Evolutionary conservation across 2,113 vertebrate genomes (phyloP).

Genomic region (Emydocephalus ijimae): DNA sequence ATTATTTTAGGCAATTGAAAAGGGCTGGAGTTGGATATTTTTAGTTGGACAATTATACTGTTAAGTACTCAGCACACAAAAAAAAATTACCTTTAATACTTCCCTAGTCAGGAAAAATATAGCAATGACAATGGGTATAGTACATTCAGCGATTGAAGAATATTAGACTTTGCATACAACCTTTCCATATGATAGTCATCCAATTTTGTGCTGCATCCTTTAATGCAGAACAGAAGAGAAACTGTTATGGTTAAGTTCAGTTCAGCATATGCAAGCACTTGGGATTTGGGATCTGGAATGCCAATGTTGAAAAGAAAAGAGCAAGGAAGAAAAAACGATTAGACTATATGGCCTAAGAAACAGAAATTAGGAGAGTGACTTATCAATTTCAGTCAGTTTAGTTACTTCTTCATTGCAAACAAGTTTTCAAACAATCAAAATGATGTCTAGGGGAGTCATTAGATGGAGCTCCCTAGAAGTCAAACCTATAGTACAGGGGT

Average conservation of each 20-base stretch:
- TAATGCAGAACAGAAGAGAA: neutral
- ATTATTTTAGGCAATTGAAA: neutral
- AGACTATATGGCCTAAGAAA: neutral
- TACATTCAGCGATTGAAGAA: neutral
- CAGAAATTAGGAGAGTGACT: neutral
- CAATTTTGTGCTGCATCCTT: neutral
- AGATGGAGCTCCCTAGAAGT: neutral
- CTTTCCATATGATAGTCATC: neutral
- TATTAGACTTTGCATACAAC: neutral
- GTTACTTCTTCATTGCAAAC: neutral
- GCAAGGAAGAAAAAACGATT: neutral
- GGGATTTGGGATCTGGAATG: neutral
- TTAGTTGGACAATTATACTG: neutral
- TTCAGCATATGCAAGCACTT: neutral
- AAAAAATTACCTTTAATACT: neutral
- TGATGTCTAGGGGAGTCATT: neutral
- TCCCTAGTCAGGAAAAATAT: neutral
- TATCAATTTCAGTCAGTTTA: neutral
- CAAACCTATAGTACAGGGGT: neutral
- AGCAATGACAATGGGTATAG: neutral
- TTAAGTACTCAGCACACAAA: neutral
- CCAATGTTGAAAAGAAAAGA: neutral
- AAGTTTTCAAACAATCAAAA: neutral
- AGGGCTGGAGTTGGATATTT: neutral
- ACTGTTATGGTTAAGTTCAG: neutral